Evolutionary conservation across 2,113 vertebrate species (phyloP), one percentile per base, ranked within the genome.

Genomic region (Rhinogobius similis): DNA sequence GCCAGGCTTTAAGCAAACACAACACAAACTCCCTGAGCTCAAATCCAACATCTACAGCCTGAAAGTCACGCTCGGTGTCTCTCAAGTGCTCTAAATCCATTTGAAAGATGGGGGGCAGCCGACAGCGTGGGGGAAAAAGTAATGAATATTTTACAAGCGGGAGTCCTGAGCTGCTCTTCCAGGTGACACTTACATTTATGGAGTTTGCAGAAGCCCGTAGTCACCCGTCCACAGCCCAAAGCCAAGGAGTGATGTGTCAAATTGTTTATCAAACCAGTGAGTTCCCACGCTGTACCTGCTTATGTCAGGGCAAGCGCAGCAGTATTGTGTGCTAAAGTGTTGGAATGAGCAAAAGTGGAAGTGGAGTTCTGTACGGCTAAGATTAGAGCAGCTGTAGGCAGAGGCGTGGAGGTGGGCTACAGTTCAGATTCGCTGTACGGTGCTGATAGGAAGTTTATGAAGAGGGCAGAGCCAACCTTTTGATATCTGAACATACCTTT

Each of bases 111-210:
- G 75, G 46, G 55, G 67, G 68, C 62, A 79, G 70, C 62, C 76
- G 85, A 88, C 77, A 73, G 82, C 78, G 81, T 70, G 58, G 56
- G 52, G 69, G 39, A 69, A 69, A 87, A 87, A 82, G 83, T 82
- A 84, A 91, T 92, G 88, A 92, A 93, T 92, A 89, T 92, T 91
- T 92, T 86, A 90, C 80, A 83, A 84, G 77, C 76, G 24, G 67
- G 75, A 71, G 80, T 48, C 61, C 61, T 27, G 72, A 73, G 76
- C 83, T 76, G 56, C 83, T 76, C 84, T 87, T 50, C 79, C 75
- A 72, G 80, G 84, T 87, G 83, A 85, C 79, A 78, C 67, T 68
- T 1, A 46, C 70, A 71, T 86, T 86, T 91, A 81, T 79, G 68
- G 81, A 84, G 81, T 79, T 91, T 86, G 91, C 88, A 84, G 80